Conservation (phyloP, 2,113 vertebrate species). For the Terrapene triunguis region DNA sequence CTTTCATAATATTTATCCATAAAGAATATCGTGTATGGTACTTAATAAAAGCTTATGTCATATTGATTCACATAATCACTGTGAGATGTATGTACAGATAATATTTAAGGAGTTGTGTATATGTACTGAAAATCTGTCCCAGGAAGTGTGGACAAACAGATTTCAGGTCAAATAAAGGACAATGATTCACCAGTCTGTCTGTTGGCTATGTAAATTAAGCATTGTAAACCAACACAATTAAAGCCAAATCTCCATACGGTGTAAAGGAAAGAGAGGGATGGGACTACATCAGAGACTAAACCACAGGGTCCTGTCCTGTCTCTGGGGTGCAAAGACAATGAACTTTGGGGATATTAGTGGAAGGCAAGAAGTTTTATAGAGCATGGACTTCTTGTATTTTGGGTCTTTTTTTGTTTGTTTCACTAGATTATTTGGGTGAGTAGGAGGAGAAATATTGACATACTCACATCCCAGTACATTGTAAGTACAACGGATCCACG, state of each 20-base stretch:
- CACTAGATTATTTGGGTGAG: background rate
- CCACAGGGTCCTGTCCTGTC: background rate
- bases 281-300: background rate
- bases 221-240: background rate
- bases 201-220: background rate
- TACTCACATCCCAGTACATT: background rate
- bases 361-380: background rate
- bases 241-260: background rate
- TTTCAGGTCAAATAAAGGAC: background rate
- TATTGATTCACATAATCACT: background rate
- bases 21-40: background rate
- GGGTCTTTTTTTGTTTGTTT: background rate
- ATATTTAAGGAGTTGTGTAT: background rate
- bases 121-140: background rate
- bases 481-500: background rate
- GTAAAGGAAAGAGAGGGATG: background rate
- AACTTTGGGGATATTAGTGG: background rate
- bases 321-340: background rate
- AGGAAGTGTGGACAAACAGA: background rate
- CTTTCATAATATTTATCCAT: background rate
- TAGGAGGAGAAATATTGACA: background rate
- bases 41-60: background rate
- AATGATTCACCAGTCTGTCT: background rate
- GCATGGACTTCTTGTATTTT: background rate
- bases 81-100: background rate